phyloP scores from a whole-genome alignment of 2,888 invertebrate genomes.

The Tachina fera region DNA sequence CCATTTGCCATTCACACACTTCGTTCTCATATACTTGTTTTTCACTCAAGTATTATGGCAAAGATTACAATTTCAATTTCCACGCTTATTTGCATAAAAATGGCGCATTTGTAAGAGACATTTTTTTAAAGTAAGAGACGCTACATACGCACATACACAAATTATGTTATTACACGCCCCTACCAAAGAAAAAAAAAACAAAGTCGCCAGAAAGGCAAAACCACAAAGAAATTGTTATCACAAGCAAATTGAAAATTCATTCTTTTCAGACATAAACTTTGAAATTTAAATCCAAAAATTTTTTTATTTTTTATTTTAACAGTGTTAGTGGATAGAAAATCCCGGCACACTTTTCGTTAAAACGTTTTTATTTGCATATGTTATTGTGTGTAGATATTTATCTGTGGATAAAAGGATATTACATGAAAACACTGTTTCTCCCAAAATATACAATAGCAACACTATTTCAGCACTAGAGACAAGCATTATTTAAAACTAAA shows the following conservation, averaged over 20 bases:
- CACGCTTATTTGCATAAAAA: slow-evolving; percentile 81
- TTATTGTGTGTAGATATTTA: slow-evolving; percentile 22
- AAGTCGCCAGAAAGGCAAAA: neutral
- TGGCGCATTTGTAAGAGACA: slow-evolving; percentile 72
- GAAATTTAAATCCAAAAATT: slow-evolving; percentile 22
- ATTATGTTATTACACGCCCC: slow-evolving; percentile 64
- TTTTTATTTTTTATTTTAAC: neutral
- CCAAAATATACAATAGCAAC: neutral
- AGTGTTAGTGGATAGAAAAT: slow-evolving; percentile 11
- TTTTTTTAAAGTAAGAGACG: slow-evolving; percentile 1
- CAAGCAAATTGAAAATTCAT: slow-evolving; percentile 66
- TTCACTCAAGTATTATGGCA: slow-evolving; percentile 77
- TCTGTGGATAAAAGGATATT: slow-evolving; percentile 13
- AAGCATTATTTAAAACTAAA: no score
- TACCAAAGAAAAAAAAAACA: slow-evolving; percentile 40
- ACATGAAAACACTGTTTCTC: slow-evolving; percentile 30
- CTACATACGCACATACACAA: slow-evolving; percentile 40
- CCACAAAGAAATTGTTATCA: slow-evolving; percentile 53
- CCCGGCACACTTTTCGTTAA: neutral
- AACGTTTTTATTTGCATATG: neutral
- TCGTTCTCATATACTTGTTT: slow-evolving; percentile 24
- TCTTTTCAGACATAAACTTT: slow-evolving; percentile 7
- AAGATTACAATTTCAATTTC: slow-evolving; percentile 82
- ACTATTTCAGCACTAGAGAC: no score
- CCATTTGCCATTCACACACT: neutral